Percentiles rank a stretch among this genome's conserved stretches.
Conservation (phyloP, 1,140 invertebrate genomes). For the Nasonia vitripennis region DNA sequence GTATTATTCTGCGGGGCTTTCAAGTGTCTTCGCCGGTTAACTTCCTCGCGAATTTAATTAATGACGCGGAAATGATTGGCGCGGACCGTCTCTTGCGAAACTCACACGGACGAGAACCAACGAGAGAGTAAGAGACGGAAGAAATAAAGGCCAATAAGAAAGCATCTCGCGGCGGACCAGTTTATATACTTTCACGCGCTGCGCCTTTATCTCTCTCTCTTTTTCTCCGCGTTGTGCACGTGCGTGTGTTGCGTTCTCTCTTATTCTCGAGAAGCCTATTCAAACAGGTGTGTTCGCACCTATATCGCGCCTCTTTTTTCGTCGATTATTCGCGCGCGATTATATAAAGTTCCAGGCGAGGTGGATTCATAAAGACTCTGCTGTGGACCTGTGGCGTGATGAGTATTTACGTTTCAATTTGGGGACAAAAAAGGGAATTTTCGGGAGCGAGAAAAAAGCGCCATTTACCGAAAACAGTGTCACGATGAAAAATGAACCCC, state of each 20-base stretch:
- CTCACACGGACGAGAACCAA: neutral
- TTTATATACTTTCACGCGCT: slow-evolving; percentile 40
- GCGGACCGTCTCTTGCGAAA: neutral
- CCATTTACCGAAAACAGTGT: neutral
- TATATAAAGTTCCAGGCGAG: neutral
- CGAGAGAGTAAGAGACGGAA: too few relatives aligned
- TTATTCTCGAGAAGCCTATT: neutral
- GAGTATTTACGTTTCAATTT: neutral
- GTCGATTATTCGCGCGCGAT: neutral
- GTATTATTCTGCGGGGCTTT: neutral
- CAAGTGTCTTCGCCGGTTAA: neutral
- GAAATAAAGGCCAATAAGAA: neutral
- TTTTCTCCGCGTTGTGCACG: neutral
- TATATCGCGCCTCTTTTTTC: neutral
- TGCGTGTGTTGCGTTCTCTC: neutral
- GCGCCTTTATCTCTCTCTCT: neutral
- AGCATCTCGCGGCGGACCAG: slow-evolving; percentile 27
- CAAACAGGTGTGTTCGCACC: neutral
- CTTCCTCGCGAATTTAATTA: slow-evolving; percentile 40
- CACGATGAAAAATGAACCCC: neutral
- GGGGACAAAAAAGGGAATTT: too few relatives aligned
- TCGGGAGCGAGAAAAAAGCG: neutral
- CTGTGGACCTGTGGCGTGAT: too few relatives aligned
- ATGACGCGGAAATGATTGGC: slow-evolving; percentile 40
- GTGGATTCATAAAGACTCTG: neutral